These are phyloP conservation scores for Leguminivora glycinivorella DNA, from an alignment of 1,140 invertebrate genomes.

Conservation along the genomic window DNA sequence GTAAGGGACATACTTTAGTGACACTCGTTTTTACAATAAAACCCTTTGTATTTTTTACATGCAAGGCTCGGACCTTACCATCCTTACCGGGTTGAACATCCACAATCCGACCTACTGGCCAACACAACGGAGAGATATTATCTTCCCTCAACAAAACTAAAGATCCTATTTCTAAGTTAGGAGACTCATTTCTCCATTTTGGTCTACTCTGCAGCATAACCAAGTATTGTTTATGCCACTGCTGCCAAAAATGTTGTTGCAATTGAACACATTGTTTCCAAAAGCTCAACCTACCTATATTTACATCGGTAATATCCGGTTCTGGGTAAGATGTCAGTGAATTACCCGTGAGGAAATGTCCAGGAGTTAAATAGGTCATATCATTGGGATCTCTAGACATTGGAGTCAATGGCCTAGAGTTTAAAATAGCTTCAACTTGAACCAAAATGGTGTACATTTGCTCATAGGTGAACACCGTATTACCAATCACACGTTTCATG, in stretches of 20 bases:
- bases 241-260: slow-evolving; percentile 25
- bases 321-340: slow-evolving; percentile 27
- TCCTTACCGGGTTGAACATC: no score
- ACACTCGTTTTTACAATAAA: no score
- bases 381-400: background rate
- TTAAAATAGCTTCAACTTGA: background rate
- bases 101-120: no score
- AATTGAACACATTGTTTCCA: slow-evolving; percentile 29
- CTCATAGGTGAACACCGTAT: background rate
- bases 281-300: slow-evolving; percentile 26
- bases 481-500: background rate
- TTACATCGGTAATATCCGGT: slow-evolving; percentile 9
- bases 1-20: no score
- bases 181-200: no score
- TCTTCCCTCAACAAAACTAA: no score
- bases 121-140: no score
- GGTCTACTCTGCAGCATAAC: slow-evolving; percentile 22
- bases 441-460: background rate
- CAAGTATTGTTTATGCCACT: slow-evolving; percentile 30
- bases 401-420: slow-evolving; percentile 12
- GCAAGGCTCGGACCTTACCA: no score
- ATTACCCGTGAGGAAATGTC: slow-evolving; percentile 33
- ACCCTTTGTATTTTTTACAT: no score
- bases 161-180: no score
- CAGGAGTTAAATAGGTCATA: slow-evolving; percentile 26